Evolutionary conservation across 2,113 vertebrate species (phyloP), one percentile per base, ranked within the genome.

Genomic region (Macquaria ambigua): DNA sequence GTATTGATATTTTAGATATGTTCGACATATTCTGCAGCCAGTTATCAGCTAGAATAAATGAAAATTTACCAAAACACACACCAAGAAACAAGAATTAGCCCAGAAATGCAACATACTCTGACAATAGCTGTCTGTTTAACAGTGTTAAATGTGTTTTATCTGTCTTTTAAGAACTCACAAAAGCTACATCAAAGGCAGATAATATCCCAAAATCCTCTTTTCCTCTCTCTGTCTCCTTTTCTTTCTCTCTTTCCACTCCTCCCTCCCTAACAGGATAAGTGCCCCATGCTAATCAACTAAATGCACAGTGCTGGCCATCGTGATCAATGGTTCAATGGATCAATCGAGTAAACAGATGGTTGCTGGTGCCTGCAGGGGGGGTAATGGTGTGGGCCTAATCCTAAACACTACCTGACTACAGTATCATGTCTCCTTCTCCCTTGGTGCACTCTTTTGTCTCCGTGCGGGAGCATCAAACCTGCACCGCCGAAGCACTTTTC

Each of bases 261-360:
- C 70, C 85, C 28, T 68, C 86, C 62, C 92, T 93, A 94, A 94
- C 88, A 12, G 93, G 90, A 94, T 94, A 93, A 94, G 93, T 91
- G 91, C 41, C 88, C 85, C 89, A 74, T 87, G 85, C 89, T 94
- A 94, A 94, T 94, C 90, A 90, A 89, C 90, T 90, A 93, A 94
- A 93, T 92, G 93, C 91, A 93, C 79, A 58, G 75, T 0, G 11
- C 83, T 56, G 87, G 71, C 81, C 82, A 56, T 76, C 20, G 50
- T 80, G 90, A 92, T 94, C 93, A 89, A 88, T 89, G 91, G 76
- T 71, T 92, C 92, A 91, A 90, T 93, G 84, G 92, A 93, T 94
- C 94, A 93, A 90, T 94, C 0, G 56, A 7, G 79, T 78, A 85
- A 91, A 87, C 93, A 94, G 93, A 92, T 94, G 93, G 93, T 37